A percentile compares a stretch with the other conserved stretches of the same genome.
Conservation (phyloP, 2,888 invertebrate genomes). For the Punctoribates punctum region DNA sequence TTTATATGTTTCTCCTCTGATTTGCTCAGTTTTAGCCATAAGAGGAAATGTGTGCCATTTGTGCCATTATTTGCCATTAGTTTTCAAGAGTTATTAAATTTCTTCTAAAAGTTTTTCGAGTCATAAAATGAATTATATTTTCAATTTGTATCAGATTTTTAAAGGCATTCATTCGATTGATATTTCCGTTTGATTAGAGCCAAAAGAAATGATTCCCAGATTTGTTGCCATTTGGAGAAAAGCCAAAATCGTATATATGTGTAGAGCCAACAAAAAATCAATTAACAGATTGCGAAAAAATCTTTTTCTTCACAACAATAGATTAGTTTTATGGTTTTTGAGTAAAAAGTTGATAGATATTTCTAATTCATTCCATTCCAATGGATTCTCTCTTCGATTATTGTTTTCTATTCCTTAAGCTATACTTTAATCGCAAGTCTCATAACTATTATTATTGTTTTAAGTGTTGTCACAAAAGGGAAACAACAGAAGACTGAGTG, state of each 20-base stretch:
- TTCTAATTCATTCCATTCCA: slow-evolving; percentile 21
- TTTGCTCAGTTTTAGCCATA: no score
- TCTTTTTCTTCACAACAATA: background rate
- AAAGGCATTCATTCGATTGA: slow-evolving; percentile 15
- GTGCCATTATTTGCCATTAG: no score
- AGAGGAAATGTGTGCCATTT: no score
- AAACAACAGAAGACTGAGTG: background rate
- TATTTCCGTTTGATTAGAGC: slow-evolving; percentile 7
- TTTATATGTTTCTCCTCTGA: no score
- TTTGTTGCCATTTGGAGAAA: background rate
- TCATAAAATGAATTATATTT: background rate
- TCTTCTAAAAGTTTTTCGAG: background rate
- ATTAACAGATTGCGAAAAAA: background rate
- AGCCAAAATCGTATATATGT: background rate
- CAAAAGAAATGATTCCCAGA: background rate
- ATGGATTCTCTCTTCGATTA: background rate
- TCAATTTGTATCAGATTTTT: background rate
- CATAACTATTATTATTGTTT: slow-evolving; percentile 28
- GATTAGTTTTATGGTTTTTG: background rate
- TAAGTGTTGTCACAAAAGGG: slow-evolving; percentile 11
- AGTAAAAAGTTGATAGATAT: background rate
- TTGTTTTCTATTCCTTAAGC: background rate
- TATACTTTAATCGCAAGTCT: background rate
- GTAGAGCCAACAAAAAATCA: background rate
- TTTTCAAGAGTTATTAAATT: background rate